Base-by-base conservation (phyloP, 2,113 vertebrate genomes). In the Peromyscus californicus region DNA sequence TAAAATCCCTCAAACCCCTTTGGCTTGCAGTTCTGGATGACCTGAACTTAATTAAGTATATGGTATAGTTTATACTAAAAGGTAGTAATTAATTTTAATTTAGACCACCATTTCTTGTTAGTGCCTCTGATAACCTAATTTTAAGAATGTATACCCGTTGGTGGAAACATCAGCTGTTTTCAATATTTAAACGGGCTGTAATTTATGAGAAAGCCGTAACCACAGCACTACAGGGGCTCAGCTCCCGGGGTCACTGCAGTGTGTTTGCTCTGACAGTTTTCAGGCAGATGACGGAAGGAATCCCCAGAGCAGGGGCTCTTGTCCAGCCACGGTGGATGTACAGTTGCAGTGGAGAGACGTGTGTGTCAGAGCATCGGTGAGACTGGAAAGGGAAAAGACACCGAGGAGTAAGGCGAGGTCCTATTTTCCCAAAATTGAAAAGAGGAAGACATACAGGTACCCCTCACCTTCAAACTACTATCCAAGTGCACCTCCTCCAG, bases 71-170 rank as follows among this genome's bases (percentile, higher is more conserved):
- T 83, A 69, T 12, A 42, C 22, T 6, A 89, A 65, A 75, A 75
- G 69, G 26, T 33, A 88, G 31, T 74, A 95, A 83, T 91, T 89
- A 78, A 74, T 88, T 36, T 91, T 95, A 67, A 70, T 95, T 78
- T 92, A 61, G 42, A 76, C 7, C 42, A 42, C 22, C 5, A 9
- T 29, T 87, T 78, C 67, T 69, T 42, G 12, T 75, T 69, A 79
- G 54, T 48, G 59, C 8, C 78, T 86, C 63, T 84, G 69, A 69
- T 39, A 48, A 82, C 1, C 36, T 63, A n/a, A 75, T 57, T 89
- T 91, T 72, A 75, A 96, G 87, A 75, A 29, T 61, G 69, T 84
- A 39, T 36, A 39, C 29, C 94, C 91, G 70, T 65, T 54, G 54
- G 16, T 54, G 57, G n/a, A 85, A 82, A 7, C 21, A 65, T 11